Base-by-base conservation (phyloP, 2,888 invertebrate genomes). In the Pseudanteris insignis region DNA sequence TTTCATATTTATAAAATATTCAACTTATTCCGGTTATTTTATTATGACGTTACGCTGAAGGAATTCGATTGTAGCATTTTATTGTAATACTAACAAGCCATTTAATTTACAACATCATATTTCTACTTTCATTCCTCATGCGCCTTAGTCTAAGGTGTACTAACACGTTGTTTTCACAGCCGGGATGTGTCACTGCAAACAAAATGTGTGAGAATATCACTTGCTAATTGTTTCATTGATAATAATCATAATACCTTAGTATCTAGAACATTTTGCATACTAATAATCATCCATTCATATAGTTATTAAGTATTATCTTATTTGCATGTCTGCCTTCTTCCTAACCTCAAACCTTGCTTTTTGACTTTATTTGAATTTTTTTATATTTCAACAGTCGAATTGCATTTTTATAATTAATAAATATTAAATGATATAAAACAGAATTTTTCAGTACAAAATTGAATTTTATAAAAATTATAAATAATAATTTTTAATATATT, bases 151-250 rank as follows among this genome's bases (percentile, higher is more conserved):
- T 70, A 67, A 67, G 73, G 74, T 75, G 74, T 69, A 73, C 63
- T 58, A 76, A 76, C 72, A 76, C 76, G 74, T 76, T 77, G n/a
- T 54, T 74, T 78, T 76, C 74, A 74, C 74, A 79, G 76, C 75
- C 73, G 75, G 75, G 74, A 74, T 73, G 73, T 71, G 66, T 75
- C 73, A 74, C 76, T 77, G 78, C 77, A 78, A 77, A 71, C 63
- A 74, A 73, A 34, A 47, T 73, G 76, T 75, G 75, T n/a, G n/a
- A 76, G 75, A 75, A 59, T 67, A 70, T 72, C 74, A 73, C 72
- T 7, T 66, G 71, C 70, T 41, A 29, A 34, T 43, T 37, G n/a
- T 11, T 6, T 41, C 26, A 51, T 28, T 9, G 4, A 9, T 47
- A 26, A 47, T 13, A 14, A n/a, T 38, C 10, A 18, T 13, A 11